phyloP scores from a whole-genome alignment of 2,113 vertebrate species.

The Petromus typicus region DNA sequence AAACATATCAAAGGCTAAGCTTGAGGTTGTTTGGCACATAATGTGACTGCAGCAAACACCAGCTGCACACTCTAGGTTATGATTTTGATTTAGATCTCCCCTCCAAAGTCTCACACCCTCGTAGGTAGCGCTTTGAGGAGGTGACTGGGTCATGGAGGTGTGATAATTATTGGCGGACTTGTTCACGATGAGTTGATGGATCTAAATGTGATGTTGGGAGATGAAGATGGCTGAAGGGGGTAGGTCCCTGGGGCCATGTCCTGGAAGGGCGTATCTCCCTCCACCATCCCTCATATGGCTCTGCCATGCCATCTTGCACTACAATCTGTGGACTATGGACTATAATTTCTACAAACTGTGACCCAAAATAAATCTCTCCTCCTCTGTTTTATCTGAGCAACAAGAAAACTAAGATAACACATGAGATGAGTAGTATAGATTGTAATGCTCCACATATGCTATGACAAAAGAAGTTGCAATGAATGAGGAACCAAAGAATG shows the following conservation, averaged over 20 bases:
- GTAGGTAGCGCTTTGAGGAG: not conserved
- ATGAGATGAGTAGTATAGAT: not conserved
- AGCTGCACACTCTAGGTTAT: not conserved
- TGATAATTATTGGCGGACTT: not conserved
- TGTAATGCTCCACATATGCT: not conserved
- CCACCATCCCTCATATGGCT: not conserved
- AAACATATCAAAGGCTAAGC: not conserved
- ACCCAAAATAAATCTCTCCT: not conserved
- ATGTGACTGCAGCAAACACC: not conserved
- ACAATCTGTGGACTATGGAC: not conserved
- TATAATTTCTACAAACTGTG: not conserved
- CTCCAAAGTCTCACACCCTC: not conserved
- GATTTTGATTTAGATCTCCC: not conserved
- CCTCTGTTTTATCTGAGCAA: not conserved
- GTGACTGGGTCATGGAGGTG: not conserved
- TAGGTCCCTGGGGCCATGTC: not conserved
- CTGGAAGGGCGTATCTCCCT: not conserved
- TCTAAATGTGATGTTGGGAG: not conserved
- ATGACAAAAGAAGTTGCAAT: not conserved
- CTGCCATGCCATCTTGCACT: not conserved
- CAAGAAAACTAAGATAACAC: not conserved
- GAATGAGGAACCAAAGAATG: not conserved
- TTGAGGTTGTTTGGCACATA: not conserved
- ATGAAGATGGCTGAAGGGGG: not conserved
- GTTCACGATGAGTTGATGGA: not conserved